Percentiles rank a stretch among this genome's conserved stretches.
These are phyloP conservation scores for Congeria kusceri DNA, from an alignment of 2,888 invertebrate species.

Conservation along the genomic window DNA sequence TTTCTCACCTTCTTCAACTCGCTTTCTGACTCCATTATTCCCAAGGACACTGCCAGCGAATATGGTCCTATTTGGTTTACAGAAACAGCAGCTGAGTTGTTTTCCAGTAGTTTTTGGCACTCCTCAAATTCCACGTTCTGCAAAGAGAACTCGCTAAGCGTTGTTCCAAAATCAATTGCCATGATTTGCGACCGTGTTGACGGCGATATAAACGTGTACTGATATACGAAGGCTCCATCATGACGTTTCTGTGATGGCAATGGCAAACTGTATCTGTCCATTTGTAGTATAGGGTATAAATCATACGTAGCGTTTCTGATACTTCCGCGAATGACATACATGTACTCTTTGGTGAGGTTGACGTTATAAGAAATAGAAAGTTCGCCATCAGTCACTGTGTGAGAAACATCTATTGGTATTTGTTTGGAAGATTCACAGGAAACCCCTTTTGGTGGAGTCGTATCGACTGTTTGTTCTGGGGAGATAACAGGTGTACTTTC, in stretches of 20 bases:
- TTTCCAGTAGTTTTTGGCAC: too few species aligned
- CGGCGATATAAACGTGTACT: constrained; percentile 21
- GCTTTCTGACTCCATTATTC: too few species aligned
- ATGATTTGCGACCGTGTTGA: too few species aligned
- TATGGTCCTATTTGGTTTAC: too few species aligned
- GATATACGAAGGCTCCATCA: constrained; percentile 19
- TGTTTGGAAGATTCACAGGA: constrained; percentile 14
- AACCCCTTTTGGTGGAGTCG: constrained; percentile 11
- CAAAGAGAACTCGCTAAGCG: too few species aligned
- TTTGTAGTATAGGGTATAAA: background rate
- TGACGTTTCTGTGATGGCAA: constrained; percentile 16
- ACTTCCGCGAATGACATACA: constrained; percentile 19
- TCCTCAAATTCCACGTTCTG: too few species aligned
- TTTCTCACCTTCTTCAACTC: too few species aligned
- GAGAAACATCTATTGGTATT: background rate
- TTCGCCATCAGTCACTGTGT: background rate
- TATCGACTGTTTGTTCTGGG: constrained; percentile 7
- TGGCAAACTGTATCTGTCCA: constrained; percentile 1
- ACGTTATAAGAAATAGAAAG: background rate
- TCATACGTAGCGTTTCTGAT: background rate
- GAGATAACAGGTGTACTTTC: constrained; percentile 8
- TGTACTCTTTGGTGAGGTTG: constrained; percentile 12
- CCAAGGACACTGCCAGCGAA: too few species aligned
- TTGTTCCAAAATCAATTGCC: too few species aligned
- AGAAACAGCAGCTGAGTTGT: too few species aligned